Percentiles rank a stretch among this genome's conserved stretches.
phyloP scores from a whole-genome alignment of 1,140 invertebrate species.

The Drosophila melanogaster region DNA sequence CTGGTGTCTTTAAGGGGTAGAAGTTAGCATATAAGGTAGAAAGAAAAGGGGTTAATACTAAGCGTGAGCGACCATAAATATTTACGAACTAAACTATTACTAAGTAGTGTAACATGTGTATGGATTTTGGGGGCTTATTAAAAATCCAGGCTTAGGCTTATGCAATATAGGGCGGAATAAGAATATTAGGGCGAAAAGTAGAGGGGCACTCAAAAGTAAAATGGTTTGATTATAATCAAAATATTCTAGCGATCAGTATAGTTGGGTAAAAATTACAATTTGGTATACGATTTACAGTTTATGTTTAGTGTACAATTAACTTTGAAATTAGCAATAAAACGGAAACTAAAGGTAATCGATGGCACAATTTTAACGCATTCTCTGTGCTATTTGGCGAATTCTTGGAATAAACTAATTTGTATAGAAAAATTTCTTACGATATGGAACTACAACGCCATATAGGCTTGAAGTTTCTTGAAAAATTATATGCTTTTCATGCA shows the following conservation, averaged over 20 bases:
- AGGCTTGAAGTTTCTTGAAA: background rate
- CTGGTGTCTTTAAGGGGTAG: background rate
- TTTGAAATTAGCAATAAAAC: background rate
- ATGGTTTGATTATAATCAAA: no score
- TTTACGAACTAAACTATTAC: slow-evolving; percentile 44
- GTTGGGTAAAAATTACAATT: no score
- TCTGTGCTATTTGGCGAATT: background rate
- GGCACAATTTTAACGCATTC: slow-evolving; percentile 8
- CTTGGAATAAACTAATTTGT: background rate
- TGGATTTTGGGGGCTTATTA: background rate
- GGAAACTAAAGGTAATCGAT: slow-evolving; percentile 11
- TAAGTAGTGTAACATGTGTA: slow-evolving; percentile 7
- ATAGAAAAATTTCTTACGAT: slow-evolving; percentile 10
- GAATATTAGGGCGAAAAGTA: background rate
- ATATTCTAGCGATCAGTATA: no score
- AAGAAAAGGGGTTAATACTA: slow-evolving; percentile 60
- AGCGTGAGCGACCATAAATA: slow-evolving; percentile 58
- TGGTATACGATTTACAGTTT: background rate
- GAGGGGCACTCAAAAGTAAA: no score
- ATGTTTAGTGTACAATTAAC: background rate
- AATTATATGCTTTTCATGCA: background rate
- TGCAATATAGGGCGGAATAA: background rate
- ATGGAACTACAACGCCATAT: background rate
- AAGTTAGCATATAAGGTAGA: slow-evolving; percentile 1
- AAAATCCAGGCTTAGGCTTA: slow-evolving; percentile 1